These are phyloP conservation scores for Cephonodes hylas DNA, from an alignment of 2,888 invertebrate species.

Conservation along the genomic window DNA sequence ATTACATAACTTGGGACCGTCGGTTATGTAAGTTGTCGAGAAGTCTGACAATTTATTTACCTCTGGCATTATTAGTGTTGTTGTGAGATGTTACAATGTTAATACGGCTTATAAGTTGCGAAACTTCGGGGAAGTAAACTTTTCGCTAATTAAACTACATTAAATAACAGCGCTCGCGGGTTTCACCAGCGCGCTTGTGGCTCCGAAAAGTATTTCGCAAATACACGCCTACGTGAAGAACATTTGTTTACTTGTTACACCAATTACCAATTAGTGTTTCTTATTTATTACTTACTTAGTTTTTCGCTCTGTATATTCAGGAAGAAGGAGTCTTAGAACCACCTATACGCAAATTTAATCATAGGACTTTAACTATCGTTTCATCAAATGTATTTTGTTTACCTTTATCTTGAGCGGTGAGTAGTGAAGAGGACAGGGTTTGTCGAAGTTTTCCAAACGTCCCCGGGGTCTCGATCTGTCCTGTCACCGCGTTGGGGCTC, in stretches of 20 bases:
- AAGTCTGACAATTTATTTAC: conserved; percentile 42
- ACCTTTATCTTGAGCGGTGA: conserved; percentile 93
- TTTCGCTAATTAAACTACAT: conserved; percentile 34
- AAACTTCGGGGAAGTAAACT: conserved; percentile 33
- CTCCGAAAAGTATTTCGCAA: background rate
- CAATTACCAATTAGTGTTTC: background rate
- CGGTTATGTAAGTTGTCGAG: conserved; percentile 34
- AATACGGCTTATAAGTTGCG: conserved; percentile 33
- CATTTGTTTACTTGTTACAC: background rate
- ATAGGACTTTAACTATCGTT: too few species aligned
- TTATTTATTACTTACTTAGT: conserved; percentile 10
- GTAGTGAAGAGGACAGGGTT: conserved; percentile 89
- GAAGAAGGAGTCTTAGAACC: too few species aligned
- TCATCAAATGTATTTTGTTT: conserved; percentile 13
- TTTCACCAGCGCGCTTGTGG: too few species aligned
- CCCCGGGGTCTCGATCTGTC: conserved; percentile 84
- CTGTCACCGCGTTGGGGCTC: conserved; percentile 79
- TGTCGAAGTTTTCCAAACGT: conserved; percentile 92
- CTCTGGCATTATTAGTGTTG: conserved; percentile 39
- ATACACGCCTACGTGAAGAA: background rate
- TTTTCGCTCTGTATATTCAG: too few species aligned
- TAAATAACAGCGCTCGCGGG: conserved; percentile 10
- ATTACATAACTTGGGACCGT: conserved; percentile 39
- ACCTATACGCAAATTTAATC: too few species aligned
- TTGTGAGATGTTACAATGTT: conserved; percentile 32